Evolutionary conservation across 2,797 vertebrate species (phyloP), one percentile per base, ranked within the genome.

Genomic region (Smutsia temminckii): DNA sequence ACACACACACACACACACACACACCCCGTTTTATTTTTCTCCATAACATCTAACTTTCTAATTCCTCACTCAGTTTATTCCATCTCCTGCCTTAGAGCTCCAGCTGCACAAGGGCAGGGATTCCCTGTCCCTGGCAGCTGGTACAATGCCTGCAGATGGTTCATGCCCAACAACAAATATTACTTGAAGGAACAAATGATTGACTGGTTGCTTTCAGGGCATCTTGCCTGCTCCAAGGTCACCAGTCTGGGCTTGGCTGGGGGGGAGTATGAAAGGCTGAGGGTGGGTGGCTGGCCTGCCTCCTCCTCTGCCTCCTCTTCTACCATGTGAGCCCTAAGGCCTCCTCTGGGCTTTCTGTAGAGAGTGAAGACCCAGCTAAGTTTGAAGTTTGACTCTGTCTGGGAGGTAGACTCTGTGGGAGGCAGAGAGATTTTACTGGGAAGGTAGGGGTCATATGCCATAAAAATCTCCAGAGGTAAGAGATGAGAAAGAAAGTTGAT

Each of bases 401-500:
- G 16, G n/a, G 32, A 57, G 57, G 46, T 46, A 46, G 46, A 46
- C 46, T 12, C 77, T 80, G 25, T 18, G 29, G 11, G 29, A 68
- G 27, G 46, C 32, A 74, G 63, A 55, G 11, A 34, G 77, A 29
- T 21, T 34, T 6, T 37, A 11, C 13, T 74, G 46, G 23, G 59
- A 71, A n/a, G 71, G 17, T 23, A 69, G 77, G 25, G 40, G 20
- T 85, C 71, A 78, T 40, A 79, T 42, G 29, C 63, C 74, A 37
- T 77, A 37, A 42, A n/a, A 68, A 79, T 79, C 59, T 83, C 71
- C 77, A n/a, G n/a, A 68, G 53, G 20, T 37, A 40, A 95, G 64
- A 93, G 55, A 61, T 20, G 69, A 61, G 12, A 66, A 34, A 79
- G 46, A 51, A 66, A 63, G n/a, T 21, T 57, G 37, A 34, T n/a